Percentiles rank a stretch among this genome's conserved stretches.
These are phyloP conservation scores for Panagrolaimus sp. DNA, from an alignment of 1,140 invertebrate genomes.

Conservation along the genomic window DNA sequence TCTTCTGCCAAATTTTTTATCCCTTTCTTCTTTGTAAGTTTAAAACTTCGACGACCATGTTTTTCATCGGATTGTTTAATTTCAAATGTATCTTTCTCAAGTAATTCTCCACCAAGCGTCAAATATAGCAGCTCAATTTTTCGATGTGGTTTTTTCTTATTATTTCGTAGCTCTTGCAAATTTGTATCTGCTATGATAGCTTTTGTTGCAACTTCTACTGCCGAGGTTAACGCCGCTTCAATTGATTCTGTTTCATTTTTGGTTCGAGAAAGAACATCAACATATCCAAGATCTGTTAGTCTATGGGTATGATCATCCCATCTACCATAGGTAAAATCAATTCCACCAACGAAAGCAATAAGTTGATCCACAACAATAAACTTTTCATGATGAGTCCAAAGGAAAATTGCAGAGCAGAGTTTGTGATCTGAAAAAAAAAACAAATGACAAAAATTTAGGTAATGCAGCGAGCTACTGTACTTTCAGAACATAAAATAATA, in stretches of 20 bases:
- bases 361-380: conserved; percentile 87
- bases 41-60: background rate
- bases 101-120: background rate
- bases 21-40: background rate
- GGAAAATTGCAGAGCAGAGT: conserved; percentile 68
- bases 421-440: conserved; percentile 73
- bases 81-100: background rate
- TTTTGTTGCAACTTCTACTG: background rate
- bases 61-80: background rate
- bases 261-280: background rate
- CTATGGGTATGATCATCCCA: conserved; percentile 66
- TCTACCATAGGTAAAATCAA: conserved; percentile 84
- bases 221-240: conserved; percentile 2
- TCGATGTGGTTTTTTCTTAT: background rate
- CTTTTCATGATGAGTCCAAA: conserved; percentile 98
- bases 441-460: conserved; percentile 89
- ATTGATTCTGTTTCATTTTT: conserved; percentile 33
- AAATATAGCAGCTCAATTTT: background rate
- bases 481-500: too few species aligned
- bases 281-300: conserved; percentile 62
- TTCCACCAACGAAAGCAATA: conserved; percentile 85
- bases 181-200: background rate
- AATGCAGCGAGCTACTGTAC: too few species aligned
- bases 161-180: too few species aligned
- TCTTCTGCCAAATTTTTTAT: too few species aligned